A percentile compares a stretch with the other conserved stretches of the same genome.
Evolutionary conservation across 64 coral and sea anemone genomes (phyloP).

Genomic region (Astreopora myriophthalma): DNA sequence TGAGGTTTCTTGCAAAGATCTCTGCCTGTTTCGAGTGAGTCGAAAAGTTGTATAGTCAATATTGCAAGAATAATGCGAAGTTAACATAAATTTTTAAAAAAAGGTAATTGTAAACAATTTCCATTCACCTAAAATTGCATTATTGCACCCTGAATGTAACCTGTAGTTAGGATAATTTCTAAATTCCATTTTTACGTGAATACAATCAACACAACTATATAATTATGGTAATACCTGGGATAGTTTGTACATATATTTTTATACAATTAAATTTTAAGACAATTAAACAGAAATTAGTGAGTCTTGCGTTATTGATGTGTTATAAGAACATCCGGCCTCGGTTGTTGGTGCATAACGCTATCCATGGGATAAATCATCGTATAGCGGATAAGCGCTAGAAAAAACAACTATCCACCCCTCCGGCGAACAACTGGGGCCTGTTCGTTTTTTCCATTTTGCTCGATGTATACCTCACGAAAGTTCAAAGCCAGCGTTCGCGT

Average conservation of each 20-base stretch:
- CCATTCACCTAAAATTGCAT: background rate
- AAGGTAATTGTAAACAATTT: background rate
- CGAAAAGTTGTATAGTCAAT: background rate
- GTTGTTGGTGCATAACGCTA: too few relatives aligned
- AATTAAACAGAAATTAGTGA: background rate
- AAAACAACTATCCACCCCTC: too few relatives aligned
- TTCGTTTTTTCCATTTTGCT: background rate
- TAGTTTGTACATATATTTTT: constrained; percentile 50
- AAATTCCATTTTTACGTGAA: background rate
- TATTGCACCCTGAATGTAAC: background rate
- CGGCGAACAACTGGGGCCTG: too few relatives aligned
- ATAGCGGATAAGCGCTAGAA: too few relatives aligned
- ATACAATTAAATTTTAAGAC: constrained; percentile 10
- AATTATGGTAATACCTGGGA: background rate
- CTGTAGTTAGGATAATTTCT: background rate
- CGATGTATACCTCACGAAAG: constrained; percentile 55
- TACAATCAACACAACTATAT: background rate
- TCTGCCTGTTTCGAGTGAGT: too few relatives aligned
- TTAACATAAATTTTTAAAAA: background rate
- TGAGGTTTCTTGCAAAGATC: too few relatives aligned
- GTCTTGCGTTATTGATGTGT: background rate
- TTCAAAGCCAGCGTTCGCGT: constrained; percentile 93
- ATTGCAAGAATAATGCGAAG: background rate
- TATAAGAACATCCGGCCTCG: background rate
- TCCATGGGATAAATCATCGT: too few relatives aligned